These are phyloP conservation scores for Arenaria interpres DNA, from an alignment of 2,113 vertebrate genomes.

Conservation along the genomic window DNA sequence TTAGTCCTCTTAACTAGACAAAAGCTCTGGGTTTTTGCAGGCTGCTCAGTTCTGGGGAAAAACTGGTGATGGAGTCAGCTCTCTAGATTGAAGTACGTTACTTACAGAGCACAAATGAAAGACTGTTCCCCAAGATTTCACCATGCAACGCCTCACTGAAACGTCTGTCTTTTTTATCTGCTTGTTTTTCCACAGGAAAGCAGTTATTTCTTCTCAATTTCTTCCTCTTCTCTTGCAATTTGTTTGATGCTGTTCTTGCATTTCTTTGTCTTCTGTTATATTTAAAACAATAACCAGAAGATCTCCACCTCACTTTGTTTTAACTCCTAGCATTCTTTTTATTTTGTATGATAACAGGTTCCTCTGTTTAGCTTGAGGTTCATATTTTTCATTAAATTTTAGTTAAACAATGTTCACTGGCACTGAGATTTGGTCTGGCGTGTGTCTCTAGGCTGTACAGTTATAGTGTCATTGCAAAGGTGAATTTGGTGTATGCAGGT, in stretches of 20 bases:
- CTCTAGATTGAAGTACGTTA: neutral
- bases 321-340: neutral
- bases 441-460: neutral
- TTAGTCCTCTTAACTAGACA: neutral
- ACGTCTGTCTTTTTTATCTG: neutral
- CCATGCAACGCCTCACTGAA: neutral
- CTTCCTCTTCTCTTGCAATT: neutral
- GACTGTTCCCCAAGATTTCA: neutral
- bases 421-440: neutral
- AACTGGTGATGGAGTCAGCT: neutral
- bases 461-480: neutral
- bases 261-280: neutral
- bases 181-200: neutral
- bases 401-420: neutral
- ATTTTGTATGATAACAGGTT: neutral
- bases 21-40: neutral
- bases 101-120: neutral
- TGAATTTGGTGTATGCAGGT: neutral
- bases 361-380: neutral
- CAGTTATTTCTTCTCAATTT: neutral
- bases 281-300: neutral
- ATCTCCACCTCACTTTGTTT: neutral
- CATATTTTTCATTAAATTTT: neutral
- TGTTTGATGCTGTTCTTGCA: neutral
- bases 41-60: neutral